Evolutionary conservation across 2,888 invertebrate species (phyloP).

Genomic region (Nemurella pictetii): DNA sequence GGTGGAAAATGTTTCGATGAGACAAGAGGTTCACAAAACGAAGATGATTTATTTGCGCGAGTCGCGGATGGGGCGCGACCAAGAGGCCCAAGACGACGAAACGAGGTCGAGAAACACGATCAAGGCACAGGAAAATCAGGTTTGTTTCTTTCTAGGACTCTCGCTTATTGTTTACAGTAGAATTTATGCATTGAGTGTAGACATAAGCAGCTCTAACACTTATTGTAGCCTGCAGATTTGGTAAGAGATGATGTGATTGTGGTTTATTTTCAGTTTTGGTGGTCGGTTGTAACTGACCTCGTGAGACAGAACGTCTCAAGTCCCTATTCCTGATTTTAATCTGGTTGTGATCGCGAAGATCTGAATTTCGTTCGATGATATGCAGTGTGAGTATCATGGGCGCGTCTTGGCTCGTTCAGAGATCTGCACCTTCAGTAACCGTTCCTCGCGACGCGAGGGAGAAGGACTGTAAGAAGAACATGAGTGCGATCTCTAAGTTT

Average conservation of each 20-base stretch:
- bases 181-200: too few relatives aligned
- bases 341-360: too few relatives aligned
- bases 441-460: too few relatives aligned
- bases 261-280: neutral
- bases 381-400: too few relatives aligned
- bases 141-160: neutral
- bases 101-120: neutral
- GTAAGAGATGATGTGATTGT: neutral
- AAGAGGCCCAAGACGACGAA: neutral
- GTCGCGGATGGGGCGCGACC: neutral
- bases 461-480: too few relatives aligned
- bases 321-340: neutral
- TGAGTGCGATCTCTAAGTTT: too few relatives aligned
- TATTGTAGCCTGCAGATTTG: too few relatives aligned
- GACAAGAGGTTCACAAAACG: neutral
- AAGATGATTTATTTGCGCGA: neutral
- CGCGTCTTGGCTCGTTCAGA: too few relatives aligned
- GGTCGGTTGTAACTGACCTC: neutral
- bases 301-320: neutral
- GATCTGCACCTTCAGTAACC: too few relatives aligned
- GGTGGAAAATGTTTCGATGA: neutral
- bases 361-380: too few relatives aligned
- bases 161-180: too few relatives aligned
- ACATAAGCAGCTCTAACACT: too few relatives aligned
- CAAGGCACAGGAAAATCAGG: neutral